phyloP scores from a whole-genome alignment of 2,797 vertebrate genomes.

The Tragelaphus eurycerus region DNA sequence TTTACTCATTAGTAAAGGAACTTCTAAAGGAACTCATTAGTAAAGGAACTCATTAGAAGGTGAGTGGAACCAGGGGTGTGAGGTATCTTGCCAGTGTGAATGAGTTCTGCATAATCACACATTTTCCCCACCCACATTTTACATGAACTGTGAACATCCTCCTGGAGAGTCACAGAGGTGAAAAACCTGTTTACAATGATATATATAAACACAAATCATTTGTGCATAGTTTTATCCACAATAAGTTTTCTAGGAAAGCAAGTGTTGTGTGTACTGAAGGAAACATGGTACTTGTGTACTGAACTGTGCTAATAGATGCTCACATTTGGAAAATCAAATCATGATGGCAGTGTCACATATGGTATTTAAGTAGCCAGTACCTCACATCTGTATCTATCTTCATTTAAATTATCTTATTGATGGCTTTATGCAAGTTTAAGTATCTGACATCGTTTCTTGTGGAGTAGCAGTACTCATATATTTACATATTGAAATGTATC shows the following conservation, averaged over 20 bases:
- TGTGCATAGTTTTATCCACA: background rate
- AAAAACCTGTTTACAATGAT: background rate
- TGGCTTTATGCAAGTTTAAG: background rate
- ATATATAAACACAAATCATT: background rate
- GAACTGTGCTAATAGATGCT: background rate
- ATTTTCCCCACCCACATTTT: background rate
- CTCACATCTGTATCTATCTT: background rate
- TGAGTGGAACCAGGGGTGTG: background rate
- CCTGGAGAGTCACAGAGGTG: background rate
- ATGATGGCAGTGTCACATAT: background rate
- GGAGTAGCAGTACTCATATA: background rate
- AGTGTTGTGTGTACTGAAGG: background rate
- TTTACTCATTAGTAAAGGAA: background rate
- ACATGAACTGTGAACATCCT: background rate
- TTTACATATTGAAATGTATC: background rate
- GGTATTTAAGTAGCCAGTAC: background rate
- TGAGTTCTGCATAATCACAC: background rate
- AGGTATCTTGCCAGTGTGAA: background rate
- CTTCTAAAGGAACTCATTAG: too few species aligned
- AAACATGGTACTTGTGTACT: background rate
- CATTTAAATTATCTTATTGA: background rate
- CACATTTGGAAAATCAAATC: background rate
- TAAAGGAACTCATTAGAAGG: background rate
- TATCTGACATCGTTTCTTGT: background rate
- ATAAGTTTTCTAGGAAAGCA: background rate